A percentile compares a stretch with the other conserved stretches of the same genome.
Evolutionary conservation across 2,113 vertebrate genomes (phyloP).

Genomic region (Camelus dromedarius): DNA sequence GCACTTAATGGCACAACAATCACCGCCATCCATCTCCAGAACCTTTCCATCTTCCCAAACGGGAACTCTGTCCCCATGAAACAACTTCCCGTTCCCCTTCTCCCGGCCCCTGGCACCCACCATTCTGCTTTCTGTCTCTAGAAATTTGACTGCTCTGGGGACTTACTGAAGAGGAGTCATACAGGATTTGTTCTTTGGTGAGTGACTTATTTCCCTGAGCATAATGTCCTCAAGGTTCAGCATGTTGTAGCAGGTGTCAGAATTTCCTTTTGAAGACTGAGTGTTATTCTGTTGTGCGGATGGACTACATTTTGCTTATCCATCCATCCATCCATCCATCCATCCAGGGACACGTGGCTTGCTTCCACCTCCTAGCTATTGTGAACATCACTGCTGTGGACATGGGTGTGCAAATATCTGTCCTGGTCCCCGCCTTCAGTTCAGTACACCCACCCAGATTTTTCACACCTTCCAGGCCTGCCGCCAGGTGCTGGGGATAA

Average conservation of each 20-base stretch:
- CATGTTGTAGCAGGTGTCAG: accelerated
- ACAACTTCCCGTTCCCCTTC: accelerated
- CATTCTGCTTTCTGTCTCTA: background rate
- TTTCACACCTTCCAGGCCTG: background rate
- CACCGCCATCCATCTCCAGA: accelerated
- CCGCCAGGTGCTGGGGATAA: accelerated
- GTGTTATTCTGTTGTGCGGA: background rate
- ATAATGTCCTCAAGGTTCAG: no score
- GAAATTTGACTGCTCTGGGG: background rate
- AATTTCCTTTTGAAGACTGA: background rate
- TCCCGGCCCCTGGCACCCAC: accelerated
- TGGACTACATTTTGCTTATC: background rate
- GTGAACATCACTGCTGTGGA: background rate
- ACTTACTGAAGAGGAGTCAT: accelerated
- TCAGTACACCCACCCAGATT: background rate
- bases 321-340: accelerated
- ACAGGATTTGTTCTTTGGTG: accelerated
- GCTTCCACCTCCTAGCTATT: background rate
- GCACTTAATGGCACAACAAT: no score
- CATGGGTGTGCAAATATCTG: accelerated
- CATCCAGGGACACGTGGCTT: accelerated
- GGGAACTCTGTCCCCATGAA: accelerated
- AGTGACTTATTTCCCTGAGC: background rate
- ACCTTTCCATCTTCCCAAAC: no score
- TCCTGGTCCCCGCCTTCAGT: accelerated